Conservation (phyloP, 2,888 invertebrate genomes). For the Caenorhabditis angaria region DNA sequence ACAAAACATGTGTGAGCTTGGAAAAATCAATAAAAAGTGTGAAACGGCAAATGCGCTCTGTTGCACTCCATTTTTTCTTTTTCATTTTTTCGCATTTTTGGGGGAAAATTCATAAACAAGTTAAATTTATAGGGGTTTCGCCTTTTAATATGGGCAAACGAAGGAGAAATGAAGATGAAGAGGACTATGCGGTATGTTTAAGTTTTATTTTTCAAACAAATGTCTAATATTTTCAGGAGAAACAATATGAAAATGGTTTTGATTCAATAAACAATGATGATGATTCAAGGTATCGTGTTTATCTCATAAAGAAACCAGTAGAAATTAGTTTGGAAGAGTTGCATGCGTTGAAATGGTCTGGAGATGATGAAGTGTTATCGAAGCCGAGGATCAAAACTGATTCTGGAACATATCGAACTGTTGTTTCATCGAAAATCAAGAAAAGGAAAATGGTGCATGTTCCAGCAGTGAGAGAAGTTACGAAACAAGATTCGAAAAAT, state of each 20-base stretch:
- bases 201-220: too few relatives aligned
- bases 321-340: conserved; percentile 30
- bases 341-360: conserved; percentile 21
- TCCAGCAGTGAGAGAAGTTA: conserved; percentile 24
- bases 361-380: conserved; percentile 10
- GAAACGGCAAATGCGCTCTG: conserved; percentile 26
- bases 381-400: conserved; percentile 36
- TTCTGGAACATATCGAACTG: conserved; percentile 20
- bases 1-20: background rate
- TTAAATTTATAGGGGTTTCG: conserved; percentile 4
- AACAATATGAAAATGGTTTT: background rate
- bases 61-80: conserved; percentile 6
- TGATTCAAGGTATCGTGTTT: conserved; percentile 5
- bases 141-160: conserved; percentile 23
- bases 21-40: conserved; percentile 23
- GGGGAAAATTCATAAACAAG: conserved; percentile 10
- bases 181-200: background rate
- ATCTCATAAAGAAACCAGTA: conserved; percentile 30
- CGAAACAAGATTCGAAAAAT: conserved; percentile 22
- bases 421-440: conserved; percentile 16
- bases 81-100: conserved; percentile 8
- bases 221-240: background rate
- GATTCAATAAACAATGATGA: background rate
- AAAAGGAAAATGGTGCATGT: conserved; percentile 28
- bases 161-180: conserved; percentile 21